These are phyloP conservation scores for Chloropsis hardwickii DNA, from an alignment of 2,113 vertebrate genomes.

Conservation along the genomic window DNA sequence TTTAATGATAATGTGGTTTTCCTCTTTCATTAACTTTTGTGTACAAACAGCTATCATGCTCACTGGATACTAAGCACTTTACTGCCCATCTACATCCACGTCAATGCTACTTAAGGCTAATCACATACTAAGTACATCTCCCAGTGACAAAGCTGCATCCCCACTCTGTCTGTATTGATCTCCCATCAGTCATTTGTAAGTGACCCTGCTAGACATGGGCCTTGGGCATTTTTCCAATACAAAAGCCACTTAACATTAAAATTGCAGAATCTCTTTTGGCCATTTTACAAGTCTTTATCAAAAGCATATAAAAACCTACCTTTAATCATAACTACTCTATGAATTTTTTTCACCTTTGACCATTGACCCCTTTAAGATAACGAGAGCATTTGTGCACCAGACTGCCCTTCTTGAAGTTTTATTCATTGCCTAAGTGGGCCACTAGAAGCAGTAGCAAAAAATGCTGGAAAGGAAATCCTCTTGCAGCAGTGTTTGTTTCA, in stretches of 20 bases:
- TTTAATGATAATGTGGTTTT: conserved; percentile 57
- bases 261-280: conserved; percentile 67
- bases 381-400: background rate
- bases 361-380: conserved; percentile 29
- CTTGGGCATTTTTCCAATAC: conserved; percentile 82
- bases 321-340: conserved; percentile 47
- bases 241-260: conserved; percentile 86
- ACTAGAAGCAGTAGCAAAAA: background rate
- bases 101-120: conserved; percentile 63
- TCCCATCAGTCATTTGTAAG: conserved; percentile 84
- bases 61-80: conserved; percentile 30
- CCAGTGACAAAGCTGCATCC: conserved; percentile 79
- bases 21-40: conserved; percentile 68
- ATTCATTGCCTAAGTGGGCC: background rate
- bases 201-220: conserved; percentile 80
- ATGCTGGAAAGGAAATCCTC: background rate
- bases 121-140: conserved; percentile 78
- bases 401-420: background rate
- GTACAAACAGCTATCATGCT: conserved; percentile 38
- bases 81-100: conserved; percentile 19
- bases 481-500: background rate
- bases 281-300: conserved; percentile 60
- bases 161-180: conserved; percentile 81
- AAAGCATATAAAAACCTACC: conserved; percentile 52
- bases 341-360: conserved; percentile 53